Evolutionary conservation across 2,888 invertebrate genomes (phyloP), one percentile per base, ranked within the genome.

Genomic region (Deilephila porcellus): DNA sequence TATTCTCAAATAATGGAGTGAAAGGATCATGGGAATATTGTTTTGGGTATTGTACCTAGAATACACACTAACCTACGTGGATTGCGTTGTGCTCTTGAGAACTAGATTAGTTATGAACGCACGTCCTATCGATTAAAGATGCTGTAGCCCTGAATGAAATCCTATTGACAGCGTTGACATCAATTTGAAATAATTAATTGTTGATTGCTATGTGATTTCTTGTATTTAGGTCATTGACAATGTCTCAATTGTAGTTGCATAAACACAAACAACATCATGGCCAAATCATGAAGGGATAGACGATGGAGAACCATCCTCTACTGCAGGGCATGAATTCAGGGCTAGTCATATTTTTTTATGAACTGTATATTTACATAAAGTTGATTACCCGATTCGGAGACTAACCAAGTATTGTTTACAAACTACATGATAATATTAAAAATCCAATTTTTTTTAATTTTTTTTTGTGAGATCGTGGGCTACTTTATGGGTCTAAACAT

Each of bases 1-100:
- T 67, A 67, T 67, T 52, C 25, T 20, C 25, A 45, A 52, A 67
- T 52, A 67, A 67, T 52, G 45, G 52, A 67, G 67, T 67, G 67
- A 67, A 67, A 67, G 67, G 67, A 67, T 67, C 67, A 67, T 67
- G 67, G 25, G 67, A 67, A 67, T 67, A 52, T 25, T 25, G 25
- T 45, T 17, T 25, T 52, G 25, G 45, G 45, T 25, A 25, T 67
- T 25, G 64, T 64, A 7, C 56, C n/a, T n/a, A 56, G 45, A 56
- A 52, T 52, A 25, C 67, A 52, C 25, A 25, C 25, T 67, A 25
- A 6, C 25, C 25, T 52, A 25, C 20, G 8, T 52, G 52, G 25
- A 67, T 52, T 45, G 64, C 14, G 20, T 5, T 67, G 20, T 67
- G 52, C 17, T 67, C 20, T 67, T 67, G 52, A 25, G 52, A 52